Conservation (phyloP, 1,140 invertebrate genomes). For the Xylocopa sonorina region DNA sequence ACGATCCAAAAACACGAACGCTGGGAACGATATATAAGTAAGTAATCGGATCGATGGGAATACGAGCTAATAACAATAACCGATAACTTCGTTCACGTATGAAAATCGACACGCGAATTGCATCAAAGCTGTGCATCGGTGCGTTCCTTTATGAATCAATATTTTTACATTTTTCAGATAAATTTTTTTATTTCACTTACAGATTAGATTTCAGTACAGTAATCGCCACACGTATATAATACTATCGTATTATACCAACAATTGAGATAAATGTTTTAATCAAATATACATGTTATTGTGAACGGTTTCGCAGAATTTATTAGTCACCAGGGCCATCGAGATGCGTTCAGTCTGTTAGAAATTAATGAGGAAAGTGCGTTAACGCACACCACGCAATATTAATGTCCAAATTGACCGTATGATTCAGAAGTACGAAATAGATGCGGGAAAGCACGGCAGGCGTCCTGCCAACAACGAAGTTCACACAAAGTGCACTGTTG, state of each 20-base stretch:
- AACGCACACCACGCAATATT: constrained; percentile 43
- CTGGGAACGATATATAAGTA: constrained; percentile 73
- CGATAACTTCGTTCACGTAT: not conserved
- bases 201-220: too few species aligned
- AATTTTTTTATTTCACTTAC: too few species aligned
- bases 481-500: constrained; percentile 38
- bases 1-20: constrained; percentile 69
- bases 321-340: not conserved
- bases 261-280: not conserved
- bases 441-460: constrained; percentile 50
- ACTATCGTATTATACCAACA: not conserved
- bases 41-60: constrained; percentile 53
- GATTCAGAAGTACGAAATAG: constrained; percentile 65
- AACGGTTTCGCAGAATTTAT: constrained; percentile 1
- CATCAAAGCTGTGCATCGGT: too few species aligned
- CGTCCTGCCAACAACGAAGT: constrained; percentile 47
- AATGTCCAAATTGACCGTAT: constrained; percentile 51
- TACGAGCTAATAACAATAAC: not conserved
- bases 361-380: constrained; percentile 38
- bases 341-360: not conserved
- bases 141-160: too few species aligned
- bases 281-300: too few species aligned
- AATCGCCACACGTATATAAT: too few species aligned
- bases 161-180: too few species aligned
- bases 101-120: not conserved